Evolutionary conservation across 2,888 invertebrate species (phyloP).

Genomic region (Tyria jacobaeae): DNA sequence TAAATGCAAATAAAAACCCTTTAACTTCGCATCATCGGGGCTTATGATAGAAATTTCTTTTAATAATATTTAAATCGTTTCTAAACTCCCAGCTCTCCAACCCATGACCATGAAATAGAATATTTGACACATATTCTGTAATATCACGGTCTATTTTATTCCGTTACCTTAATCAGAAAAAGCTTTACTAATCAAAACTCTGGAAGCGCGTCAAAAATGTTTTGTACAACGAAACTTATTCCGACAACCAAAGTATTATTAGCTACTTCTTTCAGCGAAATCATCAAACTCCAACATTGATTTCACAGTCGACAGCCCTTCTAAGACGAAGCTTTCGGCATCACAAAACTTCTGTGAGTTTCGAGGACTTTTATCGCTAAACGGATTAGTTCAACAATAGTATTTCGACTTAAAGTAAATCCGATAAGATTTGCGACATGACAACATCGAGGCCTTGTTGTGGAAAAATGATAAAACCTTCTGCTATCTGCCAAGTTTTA

Average conservation of each 20-base stretch:
- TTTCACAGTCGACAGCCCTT: slow-evolving; percentile 35
- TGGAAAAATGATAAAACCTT: slow-evolving; percentile 23
- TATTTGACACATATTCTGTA: too few relatives aligned
- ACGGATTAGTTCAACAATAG: slow-evolving; percentile 46
- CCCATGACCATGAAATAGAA: too few relatives aligned
- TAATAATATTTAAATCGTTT: not conserved
- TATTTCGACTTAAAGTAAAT: slow-evolving; percentile 21
- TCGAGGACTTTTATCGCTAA: slow-evolving; percentile 26
- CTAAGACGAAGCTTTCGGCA: slow-evolving; percentile 21
- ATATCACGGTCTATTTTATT: not conserved
- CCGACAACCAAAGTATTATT: not conserved
- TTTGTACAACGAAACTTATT: not conserved
- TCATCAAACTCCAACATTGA: slow-evolving; percentile 20
- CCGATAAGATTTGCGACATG: slow-evolving; percentile 36
- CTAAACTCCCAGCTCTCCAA: not conserved
- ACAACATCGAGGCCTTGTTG: slow-evolving; percentile 23
- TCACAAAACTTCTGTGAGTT: slow-evolving; percentile 17
- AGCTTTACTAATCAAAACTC: not conserved
- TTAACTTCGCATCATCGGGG: too few relatives aligned
- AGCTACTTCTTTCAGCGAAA: not conserved
- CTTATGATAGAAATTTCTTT: too few relatives aligned
- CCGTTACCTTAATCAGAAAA: too few relatives aligned
- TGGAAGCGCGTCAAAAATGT: not conserved
- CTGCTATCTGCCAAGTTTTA: not conserved
- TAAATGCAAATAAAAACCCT: too few relatives aligned